phyloP scores from a whole-genome alignment of 2,888 invertebrate species.

The Drosophila nigritarsus region DNA sequence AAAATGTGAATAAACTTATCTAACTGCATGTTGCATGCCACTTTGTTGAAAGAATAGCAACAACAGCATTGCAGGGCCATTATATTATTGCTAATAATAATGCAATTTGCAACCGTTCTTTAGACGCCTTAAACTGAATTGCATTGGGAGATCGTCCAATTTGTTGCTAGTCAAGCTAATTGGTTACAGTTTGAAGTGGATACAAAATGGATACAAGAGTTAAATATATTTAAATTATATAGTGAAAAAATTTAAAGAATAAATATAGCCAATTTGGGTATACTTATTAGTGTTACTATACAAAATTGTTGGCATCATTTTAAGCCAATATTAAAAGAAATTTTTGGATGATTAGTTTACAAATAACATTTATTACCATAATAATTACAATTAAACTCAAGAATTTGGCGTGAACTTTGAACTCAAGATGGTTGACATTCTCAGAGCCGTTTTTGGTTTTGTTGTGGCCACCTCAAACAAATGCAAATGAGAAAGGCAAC shows the following conservation, averaged over 20 bases:
- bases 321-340: neutral
- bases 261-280: neutral
- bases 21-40: conserved; percentile 78
- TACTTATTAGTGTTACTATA: neutral
- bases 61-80: conserved; percentile 58
- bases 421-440: conserved; percentile 5
- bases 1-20: conserved; percentile 56
- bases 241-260: neutral
- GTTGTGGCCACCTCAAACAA: conserved; percentile 40
- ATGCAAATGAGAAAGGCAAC: conserved; percentile 39
- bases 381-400: neutral
- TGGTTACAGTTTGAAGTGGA: conserved; percentile 5
- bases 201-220: neutral
- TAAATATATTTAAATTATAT: neutral
- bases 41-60: conserved; percentile 35
- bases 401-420: conserved; percentile 33
- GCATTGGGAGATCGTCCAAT: conserved; percentile 38
- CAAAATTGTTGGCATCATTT: neutral
- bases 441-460: conserved; percentile 20
- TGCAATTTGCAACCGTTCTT: conserved; percentile 52
- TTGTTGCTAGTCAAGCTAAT: conserved; percentile 37
- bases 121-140: conserved; percentile 46
- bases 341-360: neutral
- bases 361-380: neutral
- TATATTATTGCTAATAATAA: conserved; percentile 70